A percentile compares a stretch with the other conserved stretches of the same genome.
Conservation (phyloP, 1,140 invertebrate species). For the Hypothenemus hampei region DNA sequence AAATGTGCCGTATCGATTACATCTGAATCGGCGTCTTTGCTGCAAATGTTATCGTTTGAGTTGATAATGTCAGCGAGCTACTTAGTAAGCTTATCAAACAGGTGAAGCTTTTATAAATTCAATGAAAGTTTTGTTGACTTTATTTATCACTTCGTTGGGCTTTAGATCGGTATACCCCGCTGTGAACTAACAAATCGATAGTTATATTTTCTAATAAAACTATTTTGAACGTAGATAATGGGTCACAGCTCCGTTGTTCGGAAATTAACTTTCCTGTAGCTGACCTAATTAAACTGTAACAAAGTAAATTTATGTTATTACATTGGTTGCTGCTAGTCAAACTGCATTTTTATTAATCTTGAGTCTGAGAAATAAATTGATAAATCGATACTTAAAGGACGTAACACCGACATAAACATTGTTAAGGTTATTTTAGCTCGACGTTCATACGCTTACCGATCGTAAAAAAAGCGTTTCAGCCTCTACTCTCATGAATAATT, state of each 20-base stretch:
- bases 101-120: slow-evolving; percentile 15
- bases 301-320: not conserved
- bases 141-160: slow-evolving; percentile 9
- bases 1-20: not conserved
- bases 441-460: slow-evolving; percentile 14
- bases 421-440: slow-evolving; percentile 10
- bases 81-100: slow-evolving; percentile 11
- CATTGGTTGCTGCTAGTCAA: no score
- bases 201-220: not conserved
- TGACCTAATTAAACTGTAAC: not conserved
- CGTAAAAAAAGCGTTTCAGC: slow-evolving; percentile 2
- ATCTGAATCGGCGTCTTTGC: slow-evolving; percentile 6
- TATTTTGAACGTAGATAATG: not conserved
- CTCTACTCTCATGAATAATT: not conserved
- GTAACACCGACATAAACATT: slow-evolving; percentile 10
- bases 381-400: slow-evolving; percentile 4
- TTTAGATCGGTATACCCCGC: not conserved
- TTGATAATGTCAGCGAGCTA: slow-evolving; percentile 10
- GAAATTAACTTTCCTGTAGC: not conserved
- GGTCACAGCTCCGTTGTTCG: not conserved
- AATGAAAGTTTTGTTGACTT: slow-evolving; percentile 7
- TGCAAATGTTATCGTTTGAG: slow-evolving; percentile 13
- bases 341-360: no score
- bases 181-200: not conserved
- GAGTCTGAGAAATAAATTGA: no score